Evolutionary conservation across 2,113 vertebrate genomes (phyloP).

Genomic region (Stigmatopora nigra): DNA sequence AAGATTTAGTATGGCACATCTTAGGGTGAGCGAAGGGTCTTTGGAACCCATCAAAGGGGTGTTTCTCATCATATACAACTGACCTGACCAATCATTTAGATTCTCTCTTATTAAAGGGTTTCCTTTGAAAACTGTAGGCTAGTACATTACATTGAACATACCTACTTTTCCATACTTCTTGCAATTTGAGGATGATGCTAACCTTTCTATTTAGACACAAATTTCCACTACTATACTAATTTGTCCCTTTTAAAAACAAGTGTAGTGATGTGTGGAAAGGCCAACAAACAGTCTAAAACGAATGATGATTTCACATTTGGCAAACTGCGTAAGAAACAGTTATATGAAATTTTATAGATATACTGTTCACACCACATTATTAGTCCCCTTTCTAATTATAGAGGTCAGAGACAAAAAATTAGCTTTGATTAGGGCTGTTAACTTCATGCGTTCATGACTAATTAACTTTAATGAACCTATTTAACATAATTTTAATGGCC

Average conservation of each 20-base stretch:
- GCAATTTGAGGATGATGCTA: constrained; percentile 61
- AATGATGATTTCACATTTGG: constrained; percentile 25
- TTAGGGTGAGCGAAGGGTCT: constrained; percentile 22
- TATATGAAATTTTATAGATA: constrained; percentile 17
- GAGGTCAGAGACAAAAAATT: constrained; percentile 17
- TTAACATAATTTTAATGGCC: constrained; percentile 4
- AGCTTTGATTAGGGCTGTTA: constrained; percentile 9
- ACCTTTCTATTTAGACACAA: constrained; percentile 59
- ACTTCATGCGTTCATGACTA: constrained; percentile 7
- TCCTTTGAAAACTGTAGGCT: constrained; percentile 48
- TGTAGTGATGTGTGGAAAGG: constrained; percentile 45
- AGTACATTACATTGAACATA: constrained; percentile 55
- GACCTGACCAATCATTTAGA: constrained; percentile 47
- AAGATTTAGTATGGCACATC: constrained; percentile 32
- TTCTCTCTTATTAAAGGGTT: constrained; percentile 48
- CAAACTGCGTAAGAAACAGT: constrained; percentile 16
- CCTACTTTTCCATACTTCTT: constrained; percentile 68
- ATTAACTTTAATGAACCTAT: constrained; percentile 11
- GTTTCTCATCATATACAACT: constrained; percentile 40
- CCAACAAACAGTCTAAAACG: constrained; percentile 25
- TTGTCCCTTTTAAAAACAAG: constrained; percentile 49
- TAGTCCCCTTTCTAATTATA: constrained; percentile 10
- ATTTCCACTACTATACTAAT: constrained; percentile 25
- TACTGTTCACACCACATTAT: not conserved
- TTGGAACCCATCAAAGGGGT: constrained; percentile 42